Base-by-base conservation (phyloP, 2,888 invertebrate genomes). In the Cremastobaeus sp. region DNA sequence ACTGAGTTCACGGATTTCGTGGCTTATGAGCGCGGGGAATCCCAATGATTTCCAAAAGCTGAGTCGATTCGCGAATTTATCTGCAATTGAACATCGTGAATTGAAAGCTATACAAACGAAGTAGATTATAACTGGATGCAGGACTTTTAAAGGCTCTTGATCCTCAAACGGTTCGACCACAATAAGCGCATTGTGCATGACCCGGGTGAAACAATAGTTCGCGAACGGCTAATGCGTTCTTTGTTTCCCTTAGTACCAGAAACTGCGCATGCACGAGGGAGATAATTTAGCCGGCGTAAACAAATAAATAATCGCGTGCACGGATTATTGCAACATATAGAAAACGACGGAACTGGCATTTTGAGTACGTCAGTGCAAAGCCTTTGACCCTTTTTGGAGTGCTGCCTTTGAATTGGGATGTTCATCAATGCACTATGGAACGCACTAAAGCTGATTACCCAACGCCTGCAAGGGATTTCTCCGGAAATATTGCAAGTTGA, bases 381-480 rank as follows among this genome's bases (percentile, higher is more conserved):
- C 71, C 72, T 77, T 69, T 73, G 69, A 72, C 72, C 69, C 69
- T 72, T 76, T 70, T 55, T 30, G 60, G 35, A 12, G 47, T 6
- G 37, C 45, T 43, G 74, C 65, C 64, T 76, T 76, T 76, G 69
- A 73, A 60, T 47, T 60, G 47, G 45, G 45, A 55, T 54, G 72
- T 76, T 73, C 72, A 76, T 76, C 73, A 76, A 32, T 14, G 64
- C 64, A 64, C 59, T 59, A 21, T 65, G 65, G 54, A 47, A 54
- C 45, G 30, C 52, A 28, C 69, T 74, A 43, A 62, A 72, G 9
- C 21, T 68, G 43, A 57, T 62, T 68, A 55, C 48, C 45, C 45
- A 70, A 60, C 20, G 34, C 50, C 59, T 50, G 12, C 52, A 18
- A 35, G 43, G 52, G 34, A 64, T 47, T 2, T 32, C 6, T 9